Evolutionary conservation across 2,797 vertebrate genomes (phyloP).

Genomic region (Tachyglossus aculeatus): DNA sequence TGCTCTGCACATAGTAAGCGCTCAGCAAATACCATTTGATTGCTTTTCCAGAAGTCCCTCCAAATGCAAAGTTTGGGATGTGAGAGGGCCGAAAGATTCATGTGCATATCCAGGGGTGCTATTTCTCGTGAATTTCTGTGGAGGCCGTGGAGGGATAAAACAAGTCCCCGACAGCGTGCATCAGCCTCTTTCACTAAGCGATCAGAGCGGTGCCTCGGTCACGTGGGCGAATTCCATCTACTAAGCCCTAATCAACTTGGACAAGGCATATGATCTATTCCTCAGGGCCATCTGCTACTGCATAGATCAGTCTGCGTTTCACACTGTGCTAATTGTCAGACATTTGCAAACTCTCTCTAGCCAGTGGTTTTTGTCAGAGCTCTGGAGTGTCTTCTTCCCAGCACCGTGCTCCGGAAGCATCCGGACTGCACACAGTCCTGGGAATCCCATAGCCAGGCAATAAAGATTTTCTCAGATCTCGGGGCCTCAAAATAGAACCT

Average conservation of each 20-base stretch:
- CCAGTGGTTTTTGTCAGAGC: background rate
- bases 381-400: background rate
- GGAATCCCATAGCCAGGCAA: background rate
- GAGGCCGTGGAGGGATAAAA: background rate
- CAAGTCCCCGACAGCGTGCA: background rate
- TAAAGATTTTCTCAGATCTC: background rate
- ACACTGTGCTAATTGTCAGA: background rate
- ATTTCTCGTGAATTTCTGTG: background rate
- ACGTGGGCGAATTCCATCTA: background rate
- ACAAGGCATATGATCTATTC: conserved; percentile 31
- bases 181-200: background rate
- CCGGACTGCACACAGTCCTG: background rate
- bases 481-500: background rate
- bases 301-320: conserved; percentile 20
- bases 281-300: conserved; percentile 18
- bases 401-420: background rate
- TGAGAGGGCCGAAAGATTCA: background rate
- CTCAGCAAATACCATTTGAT: too few relatives aligned
- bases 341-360: background rate
- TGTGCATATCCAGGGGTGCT: background rate
- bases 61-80: background rate
- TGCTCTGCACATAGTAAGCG: too few relatives aligned
- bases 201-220: background rate
- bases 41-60: too few relatives aligned
- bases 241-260: conserved; percentile 21